phyloP scores from a whole-genome alignment of 1,140 invertebrate genomes.

The Halictus rubicundus region DNA sequence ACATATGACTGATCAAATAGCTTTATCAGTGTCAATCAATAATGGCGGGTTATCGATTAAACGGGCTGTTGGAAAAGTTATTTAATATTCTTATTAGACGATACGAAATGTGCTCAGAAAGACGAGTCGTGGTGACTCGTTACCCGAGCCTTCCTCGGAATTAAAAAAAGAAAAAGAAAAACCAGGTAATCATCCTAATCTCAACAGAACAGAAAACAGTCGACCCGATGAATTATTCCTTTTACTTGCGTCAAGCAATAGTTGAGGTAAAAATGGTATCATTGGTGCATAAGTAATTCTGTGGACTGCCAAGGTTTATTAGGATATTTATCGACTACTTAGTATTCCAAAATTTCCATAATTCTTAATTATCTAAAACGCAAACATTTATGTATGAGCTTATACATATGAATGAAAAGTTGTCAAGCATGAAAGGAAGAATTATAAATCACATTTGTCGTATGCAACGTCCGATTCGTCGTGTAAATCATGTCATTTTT shows the following conservation, averaged over 20 bases:
- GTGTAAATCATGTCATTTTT: constrained; percentile 8
- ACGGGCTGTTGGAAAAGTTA: constrained; percentile 51
- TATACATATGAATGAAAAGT: constrained; percentile 43
- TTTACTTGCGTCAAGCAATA: not conserved
- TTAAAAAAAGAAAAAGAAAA: not conserved
- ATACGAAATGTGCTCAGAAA: constrained; percentile 17
- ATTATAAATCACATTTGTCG: constrained; percentile 20
- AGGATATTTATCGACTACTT: not conserved
- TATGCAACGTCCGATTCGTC: not conserved
- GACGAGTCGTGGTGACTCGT: not conserved
- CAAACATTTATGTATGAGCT: constrained; percentile 23
- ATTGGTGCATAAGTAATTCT: not conserved
- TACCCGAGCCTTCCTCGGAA: no score
- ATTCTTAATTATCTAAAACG: constrained; percentile 19
- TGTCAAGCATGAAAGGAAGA: not conserved
- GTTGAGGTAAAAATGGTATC: not conserved
- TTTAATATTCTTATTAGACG: constrained; percentile 19
- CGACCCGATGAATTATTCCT: not conserved
- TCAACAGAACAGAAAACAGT: not conserved
- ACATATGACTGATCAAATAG: constrained; percentile 37
- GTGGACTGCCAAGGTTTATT: not conserved
- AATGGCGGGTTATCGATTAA: constrained; percentile 52
- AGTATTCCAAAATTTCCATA: constrained; percentile 22
- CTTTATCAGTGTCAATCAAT: constrained; percentile 60
- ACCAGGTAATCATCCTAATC: not conserved